Percentiles rank a stretch among this genome's conserved stretches.
Conservation (phyloP, 2,113 vertebrate genomes). For the human region GRCh38 chr2:205124001-205124500, state of each 20-base stretch:
- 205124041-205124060: neutral
- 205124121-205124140: neutral
- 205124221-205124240: neutral
- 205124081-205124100: neutral
- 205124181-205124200: conserved; percentile 16
- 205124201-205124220: conserved; percentile 5
- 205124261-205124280: neutral
- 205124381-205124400: conserved; percentile 97
- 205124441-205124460: conserved; percentile 97
- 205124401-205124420: conserved; percentile 97
- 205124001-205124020: neutral
- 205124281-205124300: neutral
- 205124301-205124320: conserved; percentile 21
- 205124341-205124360: conserved; percentile 99
- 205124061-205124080: neutral
- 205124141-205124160: neutral
- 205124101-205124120: neutral
- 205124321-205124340: conserved; percentile 94
- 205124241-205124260: conserved; percentile 11
- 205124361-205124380: conserved; percentile 95
- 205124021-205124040: neutral
- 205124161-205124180: conserved; percentile 32
- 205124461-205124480: conserved; percentile 89
- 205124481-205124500: conserved; percentile 38
- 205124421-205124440: conserved; percentile 95